Evolutionary conservation across 2,797 vertebrate species (phyloP).

Genomic region (Emydoidea blandingii): DNA sequence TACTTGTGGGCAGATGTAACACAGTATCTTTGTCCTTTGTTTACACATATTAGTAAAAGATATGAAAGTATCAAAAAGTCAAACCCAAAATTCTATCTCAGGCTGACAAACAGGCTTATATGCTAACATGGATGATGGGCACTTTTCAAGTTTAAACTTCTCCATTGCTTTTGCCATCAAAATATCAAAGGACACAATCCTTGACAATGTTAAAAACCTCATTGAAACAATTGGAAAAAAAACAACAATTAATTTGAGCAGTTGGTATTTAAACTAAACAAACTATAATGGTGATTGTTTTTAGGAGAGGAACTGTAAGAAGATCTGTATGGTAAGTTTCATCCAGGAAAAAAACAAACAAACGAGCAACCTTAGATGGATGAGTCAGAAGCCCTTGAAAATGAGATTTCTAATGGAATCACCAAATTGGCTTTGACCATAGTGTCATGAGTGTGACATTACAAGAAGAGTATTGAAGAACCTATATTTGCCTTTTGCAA

Average conservation of each 20-base stretch:
- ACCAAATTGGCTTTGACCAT: slow-evolving; percentile 66
- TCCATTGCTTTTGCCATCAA: neutral
- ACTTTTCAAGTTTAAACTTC: neutral
- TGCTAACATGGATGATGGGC: neutral
- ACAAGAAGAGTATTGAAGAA: slow-evolving; percentile 48
- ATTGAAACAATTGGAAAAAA: neutral
- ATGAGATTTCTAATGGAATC: slow-evolving; percentile 68
- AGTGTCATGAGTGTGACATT: slow-evolving; percentile 58
- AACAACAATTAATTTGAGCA: neutral
- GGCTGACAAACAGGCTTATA: too few species aligned
- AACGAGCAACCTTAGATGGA: neutral
- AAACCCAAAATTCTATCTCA: too few species aligned
- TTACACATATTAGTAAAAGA: too few species aligned
- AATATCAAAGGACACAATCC: neutral
- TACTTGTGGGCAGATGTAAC: too few species aligned
- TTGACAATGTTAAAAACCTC: neutral
- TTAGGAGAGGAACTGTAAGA: neutral
- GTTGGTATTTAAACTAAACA: neutral
- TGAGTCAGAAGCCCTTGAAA: slow-evolving; percentile 61
- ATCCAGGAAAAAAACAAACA: slow-evolving; percentile 11
- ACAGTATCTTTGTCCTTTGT: too few species aligned
- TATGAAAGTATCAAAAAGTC: too few species aligned
- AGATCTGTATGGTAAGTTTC: slow-evolving; percentile 41
- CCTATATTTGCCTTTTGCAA: slow-evolving; percentile 63
- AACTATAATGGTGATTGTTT: neutral